phyloP scores from a whole-genome alignment of 2,797 vertebrate species.

The Sebastes hubbsi region DNA sequence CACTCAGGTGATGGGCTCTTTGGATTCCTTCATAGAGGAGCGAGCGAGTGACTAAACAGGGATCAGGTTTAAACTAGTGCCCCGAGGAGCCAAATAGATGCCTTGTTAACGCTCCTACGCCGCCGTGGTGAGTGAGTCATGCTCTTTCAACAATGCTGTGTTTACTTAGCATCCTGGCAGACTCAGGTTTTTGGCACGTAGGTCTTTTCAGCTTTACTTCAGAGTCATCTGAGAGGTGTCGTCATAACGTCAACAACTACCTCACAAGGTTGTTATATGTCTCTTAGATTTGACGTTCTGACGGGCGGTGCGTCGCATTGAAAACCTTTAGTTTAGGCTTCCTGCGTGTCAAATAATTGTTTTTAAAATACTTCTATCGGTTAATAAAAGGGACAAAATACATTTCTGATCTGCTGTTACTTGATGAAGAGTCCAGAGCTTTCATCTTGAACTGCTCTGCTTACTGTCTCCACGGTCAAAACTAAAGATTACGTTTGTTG shows the following conservation, averaged over 20 bases:
- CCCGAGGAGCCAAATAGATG: conserved; percentile 42
- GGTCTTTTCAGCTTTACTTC: conserved; percentile 28
- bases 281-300: neutral
- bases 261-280: conserved; percentile 20
- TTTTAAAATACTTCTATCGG: neutral
- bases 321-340: neutral
- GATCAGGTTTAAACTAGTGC: conserved; percentile 48
- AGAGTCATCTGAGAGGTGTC: conserved; percentile 25
- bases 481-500: too few species aligned
- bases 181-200: conserved; percentile 52
- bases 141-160: conserved; percentile 27
- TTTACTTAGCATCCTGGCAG: conserved; percentile 53
- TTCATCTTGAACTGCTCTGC: neutral
- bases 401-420: neutral
- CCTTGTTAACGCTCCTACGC: conserved; percentile 36
- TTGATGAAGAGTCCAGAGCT: neutral
- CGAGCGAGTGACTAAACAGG: conserved; percentile 28
- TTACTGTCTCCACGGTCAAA: too few species aligned
- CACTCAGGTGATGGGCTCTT: conserved; percentile 49
- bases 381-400: neutral
- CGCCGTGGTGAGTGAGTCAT: conserved; percentile 46
- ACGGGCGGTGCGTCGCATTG: neutral
- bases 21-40: conserved; percentile 45
- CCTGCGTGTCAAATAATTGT: neutral
- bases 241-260: conserved; percentile 49